phyloP scores from a whole-genome alignment of 2,888 invertebrate species.

The Zaprionus lineosus region DNA sequence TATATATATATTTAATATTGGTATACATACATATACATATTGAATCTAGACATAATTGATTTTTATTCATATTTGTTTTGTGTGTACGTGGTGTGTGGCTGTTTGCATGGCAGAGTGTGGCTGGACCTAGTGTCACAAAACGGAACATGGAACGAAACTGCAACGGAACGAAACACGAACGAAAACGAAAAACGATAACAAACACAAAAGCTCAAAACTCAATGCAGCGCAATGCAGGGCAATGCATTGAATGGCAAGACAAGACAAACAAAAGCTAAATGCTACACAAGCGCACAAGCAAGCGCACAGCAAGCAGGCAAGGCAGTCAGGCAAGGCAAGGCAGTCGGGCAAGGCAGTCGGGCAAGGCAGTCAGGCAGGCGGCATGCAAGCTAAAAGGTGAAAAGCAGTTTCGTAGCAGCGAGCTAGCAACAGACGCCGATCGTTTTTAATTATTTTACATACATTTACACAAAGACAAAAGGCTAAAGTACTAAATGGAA shows the following conservation, averaged over 20 bases:
- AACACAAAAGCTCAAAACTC: slow-evolving; percentile 23
- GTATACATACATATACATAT: not conserved
- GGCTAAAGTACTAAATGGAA: slow-evolving; percentile 22
- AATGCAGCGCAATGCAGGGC: slow-evolving; percentile 25
- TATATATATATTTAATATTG: not conserved
- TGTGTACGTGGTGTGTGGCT: slow-evolving; percentile 8
- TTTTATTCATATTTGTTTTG: too few relatives aligned
- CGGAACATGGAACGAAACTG: slow-evolving; percentile 28
- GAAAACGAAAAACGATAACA: slow-evolving; percentile 30
- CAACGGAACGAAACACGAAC: slow-evolving; percentile 32
- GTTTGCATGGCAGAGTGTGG: slow-evolving; percentile 9
- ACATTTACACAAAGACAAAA: slow-evolving; percentile 20
- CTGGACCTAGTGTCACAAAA: slow-evolving; percentile 39
- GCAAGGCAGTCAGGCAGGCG: slow-evolving; percentile 26
- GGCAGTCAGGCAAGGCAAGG: slow-evolving; percentile 17
- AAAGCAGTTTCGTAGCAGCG: slow-evolving; percentile 21
- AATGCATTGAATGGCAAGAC: slow-evolving; percentile 24
- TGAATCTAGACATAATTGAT: slow-evolving; percentile 5
- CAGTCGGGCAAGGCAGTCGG: slow-evolving; percentile 32
- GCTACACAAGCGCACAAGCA: slow-evolving; percentile 36
- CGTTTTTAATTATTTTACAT: not conserved
- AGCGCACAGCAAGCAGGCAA: not conserved
- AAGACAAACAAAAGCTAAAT: slow-evolving; percentile 44
- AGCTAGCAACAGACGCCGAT: slow-evolving; percentile 19
- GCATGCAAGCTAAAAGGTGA: slow-evolving; percentile 21